Evolutionary conservation across 2,888 invertebrate genomes (phyloP).

Genomic region (Cephus spinipes): DNA sequence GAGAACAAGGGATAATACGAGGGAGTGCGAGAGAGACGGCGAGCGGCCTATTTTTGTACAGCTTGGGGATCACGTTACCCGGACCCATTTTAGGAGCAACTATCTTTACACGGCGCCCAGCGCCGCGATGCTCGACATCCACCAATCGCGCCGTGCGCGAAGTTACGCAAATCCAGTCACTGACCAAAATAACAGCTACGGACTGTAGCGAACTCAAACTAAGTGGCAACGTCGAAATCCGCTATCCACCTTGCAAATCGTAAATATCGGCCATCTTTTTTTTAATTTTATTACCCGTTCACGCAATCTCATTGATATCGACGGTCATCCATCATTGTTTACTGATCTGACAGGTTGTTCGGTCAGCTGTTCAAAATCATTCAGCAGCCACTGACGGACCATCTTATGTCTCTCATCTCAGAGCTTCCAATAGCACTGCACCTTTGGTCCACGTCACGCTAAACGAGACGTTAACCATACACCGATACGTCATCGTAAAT

Average conservation of each 20-base stretch:
- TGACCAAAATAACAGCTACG: conserved; percentile 58
- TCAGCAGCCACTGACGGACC: neutral
- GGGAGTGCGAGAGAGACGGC: conserved; percentile 54
- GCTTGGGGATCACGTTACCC: conserved; percentile 73
- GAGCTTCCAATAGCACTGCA: neutral
- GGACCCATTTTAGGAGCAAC: conserved; percentile 76
- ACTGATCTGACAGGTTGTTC: conserved; percentile 2
- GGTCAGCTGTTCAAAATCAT: conserved; percentile 3
- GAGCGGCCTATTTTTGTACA: conserved; percentile 70
- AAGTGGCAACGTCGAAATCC: conserved; percentile 2
- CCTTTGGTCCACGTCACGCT: neutral
- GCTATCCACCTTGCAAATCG: neutral
- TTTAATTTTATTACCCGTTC: neutral
- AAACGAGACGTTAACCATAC: neutral
- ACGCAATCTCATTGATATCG: neutral
- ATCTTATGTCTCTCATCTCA: neutral
- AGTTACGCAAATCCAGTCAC: conserved; percentile 63
- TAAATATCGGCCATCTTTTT: neutral
- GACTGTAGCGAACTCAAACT: conserved; percentile 8
- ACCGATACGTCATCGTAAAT: neutral
- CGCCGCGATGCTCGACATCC: conserved; percentile 44
- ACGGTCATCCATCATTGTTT: conserved; percentile 1
- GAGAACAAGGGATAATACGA: conserved; percentile 33
- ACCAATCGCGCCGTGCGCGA: conserved; percentile 41
- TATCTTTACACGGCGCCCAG: conserved; percentile 66